These are phyloP conservation scores for Canis aureus DNA, from an alignment of 2,113 vertebrate species.

Conservation along the genomic window DNA sequence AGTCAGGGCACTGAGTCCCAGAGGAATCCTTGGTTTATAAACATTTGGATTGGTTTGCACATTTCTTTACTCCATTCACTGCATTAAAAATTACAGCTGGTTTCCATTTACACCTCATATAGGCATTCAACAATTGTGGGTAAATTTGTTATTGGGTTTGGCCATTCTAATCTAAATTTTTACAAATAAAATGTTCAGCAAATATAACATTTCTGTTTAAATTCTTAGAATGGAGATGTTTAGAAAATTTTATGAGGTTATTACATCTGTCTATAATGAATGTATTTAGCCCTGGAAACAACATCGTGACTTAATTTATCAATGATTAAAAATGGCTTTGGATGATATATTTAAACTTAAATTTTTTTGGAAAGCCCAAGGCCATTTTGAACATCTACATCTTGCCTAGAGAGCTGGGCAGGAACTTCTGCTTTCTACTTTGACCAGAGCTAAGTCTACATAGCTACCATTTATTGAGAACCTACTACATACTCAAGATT, in stretches of 20 bases:
- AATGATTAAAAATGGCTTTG: slow-evolving; percentile 43
- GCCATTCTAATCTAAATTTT: slow-evolving; percentile 2
- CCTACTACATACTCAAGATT: slow-evolving; percentile 9
- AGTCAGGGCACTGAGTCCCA: slow-evolving; percentile 48
- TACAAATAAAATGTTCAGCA: not conserved
- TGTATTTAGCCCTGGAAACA: slow-evolving; percentile 16
- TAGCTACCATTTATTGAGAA: not conserved
- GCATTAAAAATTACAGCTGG: slow-evolving; percentile 63
- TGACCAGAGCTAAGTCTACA: not conserved
- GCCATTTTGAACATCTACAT: not conserved
- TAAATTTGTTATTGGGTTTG: slow-evolving; percentile 27
- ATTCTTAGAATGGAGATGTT: slow-evolving; percentile 41
- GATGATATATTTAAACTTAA: slow-evolving; percentile 23
- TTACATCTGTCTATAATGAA: not conserved
- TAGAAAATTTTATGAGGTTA: slow-evolving; percentile 24
- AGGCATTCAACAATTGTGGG: slow-evolving; percentile 3
- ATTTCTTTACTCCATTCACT: slow-evolving; percentile 55
- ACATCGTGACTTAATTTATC: slow-evolving; percentile 7
- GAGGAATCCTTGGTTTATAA: slow-evolving; percentile 67
- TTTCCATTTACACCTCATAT: slow-evolving; percentile 52
- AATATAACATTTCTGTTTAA: slow-evolving; percentile 45
- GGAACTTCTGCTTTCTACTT: slow-evolving; percentile 53
- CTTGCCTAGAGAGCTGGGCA: not conserved
- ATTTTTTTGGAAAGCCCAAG: slow-evolving; percentile 20
- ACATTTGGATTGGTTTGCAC: slow-evolving; percentile 64